phyloP scores from a whole-genome alignment of 1,140 invertebrate genomes.

The Drosophila arizonae region DNA sequence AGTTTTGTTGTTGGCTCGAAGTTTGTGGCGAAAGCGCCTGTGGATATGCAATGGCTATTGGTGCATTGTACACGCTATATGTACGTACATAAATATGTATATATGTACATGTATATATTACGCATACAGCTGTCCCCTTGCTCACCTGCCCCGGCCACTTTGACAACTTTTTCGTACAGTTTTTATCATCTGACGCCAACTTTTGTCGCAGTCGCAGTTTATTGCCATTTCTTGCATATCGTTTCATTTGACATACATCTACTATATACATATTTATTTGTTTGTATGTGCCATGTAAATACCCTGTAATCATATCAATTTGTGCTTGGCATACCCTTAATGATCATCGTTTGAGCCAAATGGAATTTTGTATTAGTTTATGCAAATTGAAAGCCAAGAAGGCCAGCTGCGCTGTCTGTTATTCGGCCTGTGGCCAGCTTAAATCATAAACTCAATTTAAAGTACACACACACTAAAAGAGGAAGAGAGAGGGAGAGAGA shows the following conservation, averaged over 20 bases:
- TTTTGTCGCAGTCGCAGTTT: slow-evolving; percentile 35
- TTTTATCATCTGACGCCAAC: slow-evolving; percentile 22
- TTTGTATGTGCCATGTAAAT: slow-evolving; percentile 10
- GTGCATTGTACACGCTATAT: neutral
- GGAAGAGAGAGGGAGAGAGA: neutral
- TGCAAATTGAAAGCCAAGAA: slow-evolving; percentile 24
- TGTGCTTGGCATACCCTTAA: slow-evolving; percentile 59
- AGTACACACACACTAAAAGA: slow-evolving; percentile 3
- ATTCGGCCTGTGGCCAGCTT: slow-evolving; percentile 11
- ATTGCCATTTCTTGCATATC: slow-evolving; percentile 19
- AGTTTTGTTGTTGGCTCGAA: slow-evolving; percentile 2
- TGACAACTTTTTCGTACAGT: neutral
- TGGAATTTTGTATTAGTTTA: slow-evolving; percentile 49
- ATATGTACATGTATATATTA: neutral
- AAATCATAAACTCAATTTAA: neutral
- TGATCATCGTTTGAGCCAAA: slow-evolving; percentile 40
- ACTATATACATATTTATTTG: no score
- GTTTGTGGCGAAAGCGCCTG: neutral
- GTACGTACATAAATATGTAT: neutral
- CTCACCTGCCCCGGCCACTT: neutral
- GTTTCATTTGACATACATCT: slow-evolving; percentile 7
- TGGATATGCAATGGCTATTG: no score
- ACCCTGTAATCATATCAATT: slow-evolving; percentile 17
- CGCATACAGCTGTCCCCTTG: no score
- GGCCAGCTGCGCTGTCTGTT: slow-evolving; percentile 16